phyloP scores from a whole-genome alignment of 2,888 invertebrate species.

The Acanthosepion esculentum region DNA sequence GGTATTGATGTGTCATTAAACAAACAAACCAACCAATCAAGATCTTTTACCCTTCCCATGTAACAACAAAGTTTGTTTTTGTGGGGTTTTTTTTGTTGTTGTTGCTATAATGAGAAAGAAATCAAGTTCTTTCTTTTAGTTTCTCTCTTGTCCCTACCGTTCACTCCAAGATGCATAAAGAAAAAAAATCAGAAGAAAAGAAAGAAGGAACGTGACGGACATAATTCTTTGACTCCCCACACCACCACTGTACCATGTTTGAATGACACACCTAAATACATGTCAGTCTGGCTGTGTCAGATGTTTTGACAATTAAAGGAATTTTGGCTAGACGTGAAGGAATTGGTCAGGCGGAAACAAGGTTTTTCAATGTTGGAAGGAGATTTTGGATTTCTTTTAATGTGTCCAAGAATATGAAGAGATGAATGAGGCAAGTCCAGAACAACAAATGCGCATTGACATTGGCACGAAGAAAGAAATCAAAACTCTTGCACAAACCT shows the following conservation, averaged over 20 bases:
- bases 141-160: no score
- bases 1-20: no score
- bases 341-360: background rate
- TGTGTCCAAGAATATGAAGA: background rate
- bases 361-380: background rate
- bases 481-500: background rate
- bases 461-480: background rate
- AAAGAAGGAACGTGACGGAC: background rate
- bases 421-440: background rate
- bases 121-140: no score
- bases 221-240: background rate
- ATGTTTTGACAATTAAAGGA: conserved; percentile 20
- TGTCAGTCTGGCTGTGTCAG: conserved; percentile 1
- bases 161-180: no score
- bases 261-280: background rate
- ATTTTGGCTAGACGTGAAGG: background rate
- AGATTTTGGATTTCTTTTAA: conserved; percentile 17
- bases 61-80: background rate
- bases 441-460: background rate
- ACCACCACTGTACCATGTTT: background rate
- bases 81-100: no score
- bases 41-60: background rate
- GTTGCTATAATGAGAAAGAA: no score
- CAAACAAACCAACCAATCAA: no score
- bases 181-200: no score